A percentile compares a stretch with the other conserved stretches of the same genome.
These are phyloP conservation scores for Enhydra lutris DNA, from an alignment of 2,113 vertebrate species.

Conservation along the genomic window DNA sequence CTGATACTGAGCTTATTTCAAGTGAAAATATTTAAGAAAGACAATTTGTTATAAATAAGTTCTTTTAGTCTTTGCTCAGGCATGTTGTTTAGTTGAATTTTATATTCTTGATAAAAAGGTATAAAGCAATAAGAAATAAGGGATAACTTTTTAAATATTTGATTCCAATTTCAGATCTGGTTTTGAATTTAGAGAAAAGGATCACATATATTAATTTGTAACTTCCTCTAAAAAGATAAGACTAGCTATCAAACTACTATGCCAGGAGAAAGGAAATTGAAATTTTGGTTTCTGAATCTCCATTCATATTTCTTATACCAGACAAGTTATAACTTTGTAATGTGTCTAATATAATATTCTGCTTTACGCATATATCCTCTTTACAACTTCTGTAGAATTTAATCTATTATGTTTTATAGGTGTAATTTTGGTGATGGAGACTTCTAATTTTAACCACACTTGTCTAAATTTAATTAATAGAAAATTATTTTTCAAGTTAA, in stretches of 20 bases:
- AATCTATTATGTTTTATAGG: background rate
- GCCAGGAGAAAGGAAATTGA: background rate
- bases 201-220: background rate
- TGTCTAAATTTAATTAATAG: background rate
- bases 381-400: background rate
- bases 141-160: background rate
- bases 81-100: background rate
- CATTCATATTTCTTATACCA: background rate
- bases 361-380: background rate
- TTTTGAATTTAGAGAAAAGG: background rate
- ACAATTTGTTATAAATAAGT: background rate
- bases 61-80: background rate
- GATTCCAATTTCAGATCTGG: background rate
- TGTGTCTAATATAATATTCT: background rate
- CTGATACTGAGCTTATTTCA: background rate
- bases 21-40: background rate
- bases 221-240: background rate
- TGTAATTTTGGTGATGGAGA: background rate
- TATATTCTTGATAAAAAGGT: background rate
- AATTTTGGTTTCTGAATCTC: background rate
- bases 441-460: background rate
- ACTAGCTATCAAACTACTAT: background rate
- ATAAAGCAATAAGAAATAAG: background rate
- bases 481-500: background rate
- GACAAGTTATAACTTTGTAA: background rate